Evolutionary conservation across 1,140 invertebrate genomes (phyloP).

Genomic region (Drosophila subobscura): DNA sequence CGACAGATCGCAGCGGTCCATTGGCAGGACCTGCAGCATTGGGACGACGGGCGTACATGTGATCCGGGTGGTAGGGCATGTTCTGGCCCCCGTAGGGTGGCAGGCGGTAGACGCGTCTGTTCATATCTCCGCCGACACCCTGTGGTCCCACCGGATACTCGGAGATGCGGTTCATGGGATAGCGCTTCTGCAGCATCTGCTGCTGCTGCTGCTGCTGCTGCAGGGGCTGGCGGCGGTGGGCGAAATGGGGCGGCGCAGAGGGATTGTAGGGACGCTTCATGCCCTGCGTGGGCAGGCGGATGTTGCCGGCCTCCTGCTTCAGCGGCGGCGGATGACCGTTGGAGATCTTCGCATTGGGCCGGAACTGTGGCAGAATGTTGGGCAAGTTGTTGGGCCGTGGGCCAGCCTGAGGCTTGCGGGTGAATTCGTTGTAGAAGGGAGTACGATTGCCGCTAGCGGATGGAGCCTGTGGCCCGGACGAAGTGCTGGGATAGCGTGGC

Average conservation of each 20-base stretch:
- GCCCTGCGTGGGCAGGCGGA: slow-evolving; percentile 76
- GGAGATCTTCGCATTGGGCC: slow-evolving; percentile 87
- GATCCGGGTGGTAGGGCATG: slow-evolving; percentile 58
- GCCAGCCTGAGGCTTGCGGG: slow-evolving; percentile 76
- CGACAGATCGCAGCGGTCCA: slow-evolving; percentile 42
- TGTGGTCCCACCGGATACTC: slow-evolving; percentile 53
- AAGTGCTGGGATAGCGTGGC: slow-evolving; percentile 60
- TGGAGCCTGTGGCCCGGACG: slow-evolving; percentile 38
- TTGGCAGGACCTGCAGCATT: slow-evolving; percentile 1
- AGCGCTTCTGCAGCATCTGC: slow-evolving; percentile 53
- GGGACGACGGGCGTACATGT: slow-evolving; percentile 58
- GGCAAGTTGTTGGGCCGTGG: slow-evolving; percentile 85
- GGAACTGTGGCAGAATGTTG: slow-evolving; percentile 89
- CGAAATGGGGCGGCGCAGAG: slow-evolving; percentile 75
- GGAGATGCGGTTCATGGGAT: slow-evolving; percentile 71
- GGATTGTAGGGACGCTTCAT: slow-evolving; percentile 69
- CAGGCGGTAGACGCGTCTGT: slow-evolving; percentile 73
- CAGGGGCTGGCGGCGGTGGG: slow-evolving; percentile 63
- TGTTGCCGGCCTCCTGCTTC: slow-evolving; percentile 78
- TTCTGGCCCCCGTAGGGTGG: slow-evolving; percentile 61
- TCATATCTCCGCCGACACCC: slow-evolving; percentile 47
- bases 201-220: slow-evolving; percentile 42
- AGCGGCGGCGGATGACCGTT: slow-evolving; percentile 83
- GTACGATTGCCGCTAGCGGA: slow-evolving; percentile 59
- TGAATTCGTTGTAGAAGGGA: slow-evolving; percentile 79